phyloP scores from a whole-genome alignment of 2,113 vertebrate genomes.

The Takifugu bimaculatus region DNA sequence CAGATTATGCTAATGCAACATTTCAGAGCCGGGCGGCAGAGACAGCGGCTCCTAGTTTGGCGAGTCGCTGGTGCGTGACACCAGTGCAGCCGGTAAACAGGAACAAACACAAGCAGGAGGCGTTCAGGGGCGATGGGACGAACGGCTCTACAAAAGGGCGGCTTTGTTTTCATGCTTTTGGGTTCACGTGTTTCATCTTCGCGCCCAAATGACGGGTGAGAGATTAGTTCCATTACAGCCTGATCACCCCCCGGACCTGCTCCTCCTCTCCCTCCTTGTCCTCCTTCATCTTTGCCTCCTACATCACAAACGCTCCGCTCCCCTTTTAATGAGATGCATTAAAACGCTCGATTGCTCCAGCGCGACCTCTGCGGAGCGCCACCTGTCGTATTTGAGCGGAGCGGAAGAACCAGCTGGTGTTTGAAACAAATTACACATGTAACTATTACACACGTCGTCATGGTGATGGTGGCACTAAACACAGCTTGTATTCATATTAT shows the following conservation, averaged over 20 bases:
- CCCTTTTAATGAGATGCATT: slow-evolving; percentile 64
- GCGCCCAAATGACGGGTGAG: slow-evolving; percentile 27
- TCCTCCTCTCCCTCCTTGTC: not conserved
- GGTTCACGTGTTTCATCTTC: not conserved
- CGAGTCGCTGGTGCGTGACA: not conserved
- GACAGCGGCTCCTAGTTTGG: not conserved
- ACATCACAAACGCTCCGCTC: slow-evolving; percentile 40
- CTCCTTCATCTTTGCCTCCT: slow-evolving; percentile 9
- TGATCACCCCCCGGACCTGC: slow-evolving; percentile 32
- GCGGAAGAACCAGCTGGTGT: not conserved
- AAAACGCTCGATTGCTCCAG: slow-evolving; percentile 34
- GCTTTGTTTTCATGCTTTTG: too few species aligned
- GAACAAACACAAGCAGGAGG: not conserved
- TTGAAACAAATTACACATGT: too few species aligned
- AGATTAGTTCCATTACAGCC: slow-evolving; percentile 49
- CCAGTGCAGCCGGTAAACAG: not conserved
- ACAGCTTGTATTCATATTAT: too few species aligned
- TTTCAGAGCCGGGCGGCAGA: slow-evolving; percentile 43
- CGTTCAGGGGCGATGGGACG: too few species aligned
- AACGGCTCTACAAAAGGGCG: not conserved
- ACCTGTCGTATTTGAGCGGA: not conserved
- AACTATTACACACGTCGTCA: too few species aligned
- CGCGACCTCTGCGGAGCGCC: not conserved
- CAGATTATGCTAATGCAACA: slow-evolving; percentile 67
- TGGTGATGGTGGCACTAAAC: too few species aligned